phyloP scores from a whole-genome alignment of 2,797 vertebrate genomes.

The Rhabdomys pumilio region DNA sequence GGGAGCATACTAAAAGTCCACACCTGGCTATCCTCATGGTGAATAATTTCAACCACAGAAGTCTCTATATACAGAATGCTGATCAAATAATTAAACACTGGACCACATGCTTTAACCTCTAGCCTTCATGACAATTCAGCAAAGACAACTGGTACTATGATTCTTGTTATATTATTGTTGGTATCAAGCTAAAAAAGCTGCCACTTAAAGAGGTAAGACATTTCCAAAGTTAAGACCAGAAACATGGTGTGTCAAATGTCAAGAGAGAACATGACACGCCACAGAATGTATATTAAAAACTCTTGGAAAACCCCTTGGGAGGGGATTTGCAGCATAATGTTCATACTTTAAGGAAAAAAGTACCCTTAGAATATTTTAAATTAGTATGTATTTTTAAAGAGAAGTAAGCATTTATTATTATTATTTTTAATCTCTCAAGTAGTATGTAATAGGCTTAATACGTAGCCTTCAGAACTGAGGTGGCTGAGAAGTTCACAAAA shows the following conservation, averaged over 20 bases:
- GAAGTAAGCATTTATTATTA: too few species aligned
- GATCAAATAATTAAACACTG: slow-evolving; percentile 7
- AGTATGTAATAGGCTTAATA: slow-evolving; percentile 19
- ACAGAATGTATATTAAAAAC: background rate
- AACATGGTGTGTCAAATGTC: background rate
- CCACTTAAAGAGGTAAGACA: background rate
- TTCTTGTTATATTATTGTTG: background rate
- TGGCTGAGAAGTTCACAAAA: background rate
- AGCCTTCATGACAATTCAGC: background rate
- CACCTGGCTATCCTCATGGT: background rate
- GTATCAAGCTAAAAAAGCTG: slow-evolving; percentile 12
- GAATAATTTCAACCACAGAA: background rate
- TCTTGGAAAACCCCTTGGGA: background rate
- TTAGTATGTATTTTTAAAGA: background rate
- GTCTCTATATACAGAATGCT: background rate
- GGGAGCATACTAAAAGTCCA: background rate
- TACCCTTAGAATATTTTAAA: slow-evolving; percentile 36
- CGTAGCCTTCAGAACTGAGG: background rate
- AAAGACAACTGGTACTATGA: background rate
- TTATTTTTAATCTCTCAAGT: background rate
- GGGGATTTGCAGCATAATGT: background rate
- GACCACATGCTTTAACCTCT: slow-evolving; percentile 12
- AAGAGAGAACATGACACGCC: background rate
- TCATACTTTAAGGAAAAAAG: slow-evolving; percentile 9
- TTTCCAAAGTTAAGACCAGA: slow-evolving; percentile 40